These are phyloP conservation scores for Polydrusus pterygomalis DNA, from an alignment of 2,888 invertebrate genomes.

Conservation along the genomic window DNA sequence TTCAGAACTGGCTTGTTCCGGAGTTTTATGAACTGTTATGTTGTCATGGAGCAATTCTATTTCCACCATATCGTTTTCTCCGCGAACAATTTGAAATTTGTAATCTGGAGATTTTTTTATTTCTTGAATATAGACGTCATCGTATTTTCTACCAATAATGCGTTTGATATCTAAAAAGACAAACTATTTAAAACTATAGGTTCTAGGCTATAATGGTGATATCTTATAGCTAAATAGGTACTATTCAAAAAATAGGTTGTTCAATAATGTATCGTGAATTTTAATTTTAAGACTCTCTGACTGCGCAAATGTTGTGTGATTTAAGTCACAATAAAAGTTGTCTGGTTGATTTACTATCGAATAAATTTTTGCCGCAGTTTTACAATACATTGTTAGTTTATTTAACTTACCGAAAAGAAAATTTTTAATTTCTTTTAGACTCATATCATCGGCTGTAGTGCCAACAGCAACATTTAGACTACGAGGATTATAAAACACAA, in stretches of 20 bases:
- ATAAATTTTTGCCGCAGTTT: too few relatives aligned
- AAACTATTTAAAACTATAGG: too few relatives aligned
- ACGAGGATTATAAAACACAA: constrained; percentile 33
- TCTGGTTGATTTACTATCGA: too few relatives aligned
- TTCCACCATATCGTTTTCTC: constrained; percentile 37
- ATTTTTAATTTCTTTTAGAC: constrained; percentile 4
- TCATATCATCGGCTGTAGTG: constrained; percentile 18
- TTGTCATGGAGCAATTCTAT: constrained; percentile 31
- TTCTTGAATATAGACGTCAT: constrained; percentile 43
- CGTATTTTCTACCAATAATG: constrained; percentile 47
- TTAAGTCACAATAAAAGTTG: too few relatives aligned
- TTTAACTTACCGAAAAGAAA: constrained; percentile 18
- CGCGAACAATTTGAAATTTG: constrained; percentile 32
- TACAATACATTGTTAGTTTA: too few relatives aligned
- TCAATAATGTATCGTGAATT: too few relatives aligned
- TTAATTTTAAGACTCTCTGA: neutral
- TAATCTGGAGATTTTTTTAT: constrained; percentile 29
- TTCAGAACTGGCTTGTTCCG: constrained; percentile 56
- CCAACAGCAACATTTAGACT: constrained; percentile 34
- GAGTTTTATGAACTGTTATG: constrained; percentile 27
- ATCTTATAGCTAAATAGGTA: too few relatives aligned
- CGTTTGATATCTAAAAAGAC: constrained; percentile 44
- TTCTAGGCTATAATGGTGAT: too few relatives aligned
- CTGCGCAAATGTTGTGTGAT: too few relatives aligned
- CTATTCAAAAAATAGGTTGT: too few relatives aligned